Percentiles rank a stretch among this genome's conserved stretches.
phyloP scores from a whole-genome alignment of 1,140 invertebrate genomes.

The Diorhabda elongata region DNA sequence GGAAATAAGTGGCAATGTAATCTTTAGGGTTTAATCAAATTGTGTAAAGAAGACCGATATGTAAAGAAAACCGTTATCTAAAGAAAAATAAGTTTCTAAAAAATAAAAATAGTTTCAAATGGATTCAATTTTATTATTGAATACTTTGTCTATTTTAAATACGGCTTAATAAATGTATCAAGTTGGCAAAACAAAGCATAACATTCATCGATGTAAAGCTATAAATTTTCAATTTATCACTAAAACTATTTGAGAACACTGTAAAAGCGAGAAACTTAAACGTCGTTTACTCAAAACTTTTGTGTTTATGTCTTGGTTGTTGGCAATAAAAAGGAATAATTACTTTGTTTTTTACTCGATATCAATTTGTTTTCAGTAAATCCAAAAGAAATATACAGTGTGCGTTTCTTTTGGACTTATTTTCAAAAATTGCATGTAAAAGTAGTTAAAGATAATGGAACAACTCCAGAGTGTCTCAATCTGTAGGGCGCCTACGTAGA shows the following conservation, averaged over 20 bases:
- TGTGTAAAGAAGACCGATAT: too few relatives aligned
- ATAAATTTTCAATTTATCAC: background rate
- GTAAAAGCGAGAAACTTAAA: constrained; percentile 1
- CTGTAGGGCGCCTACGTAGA: too few relatives aligned
- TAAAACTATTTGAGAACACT: constrained; percentile 1
- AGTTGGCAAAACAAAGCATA: constrained; percentile 2
- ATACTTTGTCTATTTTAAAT: background rate
- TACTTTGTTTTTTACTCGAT: constrained; percentile 1
- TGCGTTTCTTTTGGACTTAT: too few relatives aligned
- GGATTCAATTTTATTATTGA: too few relatives aligned
- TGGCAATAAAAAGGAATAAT: background rate
- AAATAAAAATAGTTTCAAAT: too few relatives aligned
- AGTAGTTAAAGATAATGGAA: too few relatives aligned
- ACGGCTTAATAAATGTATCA: background rate
- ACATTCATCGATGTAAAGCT: background rate
- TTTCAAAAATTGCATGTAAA: too few relatives aligned
- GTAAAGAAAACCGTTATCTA: too few relatives aligned
- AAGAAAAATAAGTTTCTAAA: too few relatives aligned
- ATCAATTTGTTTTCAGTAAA: background rate
- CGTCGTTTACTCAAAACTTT: background rate
- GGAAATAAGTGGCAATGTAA: too few relatives aligned
- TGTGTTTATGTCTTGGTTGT: background rate
- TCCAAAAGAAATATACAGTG: background rate
- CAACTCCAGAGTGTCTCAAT: too few relatives aligned
- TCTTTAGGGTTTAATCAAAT: too few relatives aligned